These are phyloP conservation scores for Bombus fervidus DNA, from an alignment of 1,140 invertebrate genomes.

Conservation along the genomic window DNA sequence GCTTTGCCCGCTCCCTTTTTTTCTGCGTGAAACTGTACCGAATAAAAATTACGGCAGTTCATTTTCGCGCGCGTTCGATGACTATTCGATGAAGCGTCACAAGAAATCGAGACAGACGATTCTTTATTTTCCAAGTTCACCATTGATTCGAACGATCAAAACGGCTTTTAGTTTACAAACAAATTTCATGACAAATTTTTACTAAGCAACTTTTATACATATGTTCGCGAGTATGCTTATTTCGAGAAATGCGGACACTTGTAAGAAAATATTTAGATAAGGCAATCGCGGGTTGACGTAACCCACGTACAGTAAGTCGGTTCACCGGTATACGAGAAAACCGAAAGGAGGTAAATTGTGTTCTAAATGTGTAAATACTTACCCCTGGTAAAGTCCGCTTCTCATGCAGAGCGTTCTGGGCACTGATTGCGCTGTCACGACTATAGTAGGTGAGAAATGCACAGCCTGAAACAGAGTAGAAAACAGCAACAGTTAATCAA, in stretches of 20 bases:
- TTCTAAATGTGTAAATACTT: conserved; percentile 83
- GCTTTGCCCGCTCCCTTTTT: neutral
- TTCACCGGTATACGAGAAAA: conserved; percentile 13
- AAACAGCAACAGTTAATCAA: conserved; percentile 16
- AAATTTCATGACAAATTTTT: neutral
- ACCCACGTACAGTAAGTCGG: conserved; percentile 34
- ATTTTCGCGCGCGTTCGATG: conserved; percentile 16
- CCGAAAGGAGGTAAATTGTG: conserved; percentile 54
- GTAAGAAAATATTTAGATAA: conserved; percentile 24
- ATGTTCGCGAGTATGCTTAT: too few relatives aligned
- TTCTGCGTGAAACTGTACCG: neutral
- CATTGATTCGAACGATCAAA: conserved; percentile 37
- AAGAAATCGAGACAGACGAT: conserved; percentile 40
- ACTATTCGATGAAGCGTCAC: conserved; percentile 23
- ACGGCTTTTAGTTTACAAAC: neutral
- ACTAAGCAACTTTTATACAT: neutral
- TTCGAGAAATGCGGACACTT: neutral
- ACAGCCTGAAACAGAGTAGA: conserved; percentile 82
- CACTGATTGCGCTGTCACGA: conserved; percentile 95
- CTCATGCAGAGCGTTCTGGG: conserved; percentile 96
- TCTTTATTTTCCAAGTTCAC: conserved; percentile 28
- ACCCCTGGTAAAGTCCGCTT: conserved; percentile 98
- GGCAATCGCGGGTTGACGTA: neutral
- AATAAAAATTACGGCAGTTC: conserved; percentile 40
- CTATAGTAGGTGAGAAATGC: conserved; percentile 98